Conservation (phyloP, 2,113 vertebrate genomes). For the Brachypodius melanocephalos region DNA sequence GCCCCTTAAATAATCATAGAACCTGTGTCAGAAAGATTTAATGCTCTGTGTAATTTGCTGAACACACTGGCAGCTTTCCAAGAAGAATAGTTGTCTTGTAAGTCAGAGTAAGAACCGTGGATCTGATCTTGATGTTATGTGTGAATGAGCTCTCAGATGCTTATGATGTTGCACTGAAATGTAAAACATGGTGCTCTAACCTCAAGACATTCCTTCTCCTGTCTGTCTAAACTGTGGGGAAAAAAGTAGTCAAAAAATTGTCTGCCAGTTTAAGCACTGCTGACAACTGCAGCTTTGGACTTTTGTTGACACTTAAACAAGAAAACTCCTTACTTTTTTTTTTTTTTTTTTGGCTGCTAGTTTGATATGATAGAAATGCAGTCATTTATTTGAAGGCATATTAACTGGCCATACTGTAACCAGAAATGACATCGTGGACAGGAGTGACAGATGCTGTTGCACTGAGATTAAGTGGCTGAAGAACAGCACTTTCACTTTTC, state of each 20-base stretch:
- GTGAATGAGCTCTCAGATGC: not conserved
- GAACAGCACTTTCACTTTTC: not conserved
- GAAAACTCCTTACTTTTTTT: not conserved
- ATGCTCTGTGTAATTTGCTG: not conserved
- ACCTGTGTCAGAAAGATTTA: not conserved
- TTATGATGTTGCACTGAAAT: not conserved
- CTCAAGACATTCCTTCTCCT: not conserved
- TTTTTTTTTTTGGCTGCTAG: not conserved
- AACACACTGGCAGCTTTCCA: not conserved
- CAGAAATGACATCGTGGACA: not conserved
- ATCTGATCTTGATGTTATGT: not conserved
- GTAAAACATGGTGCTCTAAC: not conserved
- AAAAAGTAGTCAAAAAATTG: not conserved
- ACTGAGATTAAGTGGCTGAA: not conserved
- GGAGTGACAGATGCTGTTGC: not conserved
- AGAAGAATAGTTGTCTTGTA: not conserved
- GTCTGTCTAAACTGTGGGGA: not conserved
- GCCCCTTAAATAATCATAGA: not conserved
- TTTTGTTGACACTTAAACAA: not conserved
- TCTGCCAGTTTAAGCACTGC: not conserved
- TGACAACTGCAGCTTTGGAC: not conserved
- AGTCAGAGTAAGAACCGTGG: not conserved
- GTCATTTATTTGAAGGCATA: not conserved
- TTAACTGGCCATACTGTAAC: not conserved
- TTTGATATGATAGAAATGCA: not conserved